These are phyloP conservation scores for Epicampocera succincta DNA, from an alignment of 2,888 invertebrate species.

Conservation along the genomic window DNA sequence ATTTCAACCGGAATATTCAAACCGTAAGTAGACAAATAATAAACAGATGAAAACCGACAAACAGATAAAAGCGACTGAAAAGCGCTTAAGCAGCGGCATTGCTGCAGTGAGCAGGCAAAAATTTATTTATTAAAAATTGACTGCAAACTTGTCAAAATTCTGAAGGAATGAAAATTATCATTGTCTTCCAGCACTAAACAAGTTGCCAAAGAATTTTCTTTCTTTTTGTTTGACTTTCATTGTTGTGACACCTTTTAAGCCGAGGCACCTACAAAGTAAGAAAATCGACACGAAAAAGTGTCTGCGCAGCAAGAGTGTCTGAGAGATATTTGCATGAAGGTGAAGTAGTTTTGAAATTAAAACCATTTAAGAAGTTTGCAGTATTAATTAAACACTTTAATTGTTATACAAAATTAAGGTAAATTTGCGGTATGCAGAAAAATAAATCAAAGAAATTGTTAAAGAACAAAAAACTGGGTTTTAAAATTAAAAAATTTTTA, in stretches of 20 bases:
- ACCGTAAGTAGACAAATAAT: constrained; percentile 53
- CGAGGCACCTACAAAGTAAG: background rate
- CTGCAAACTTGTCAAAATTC: constrained; percentile 43
- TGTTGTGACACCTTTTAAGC: constrained; percentile 17
- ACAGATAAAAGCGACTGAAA: too few relatives aligned
- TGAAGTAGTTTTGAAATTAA: constrained; percentile 39
- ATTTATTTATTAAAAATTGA: constrained; percentile 46
- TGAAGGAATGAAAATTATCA: constrained; percentile 51
- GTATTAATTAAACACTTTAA: constrained; percentile 59
- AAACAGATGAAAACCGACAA: constrained; percentile 8
- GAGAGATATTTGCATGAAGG: constrained; percentile 3
- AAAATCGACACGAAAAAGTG: background rate
- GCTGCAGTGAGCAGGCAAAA: constrained; percentile 3
- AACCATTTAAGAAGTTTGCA: constrained; percentile 56
- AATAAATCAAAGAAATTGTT: background rate
- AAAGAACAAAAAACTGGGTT: background rate
- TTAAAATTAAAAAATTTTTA: background rate
- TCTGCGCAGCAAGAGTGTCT: background rate
- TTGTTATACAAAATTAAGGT: constrained; percentile 23
- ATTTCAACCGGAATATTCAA: constrained; percentile 12
- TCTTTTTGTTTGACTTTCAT: background rate
- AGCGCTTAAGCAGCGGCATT: background rate
- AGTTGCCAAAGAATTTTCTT: constrained; percentile 44
- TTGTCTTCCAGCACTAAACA: constrained; percentile 34
- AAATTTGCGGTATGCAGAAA: background rate